phyloP scores from a whole-genome alignment of 2,888 invertebrate species.

The Lamproptera curius region DNA sequence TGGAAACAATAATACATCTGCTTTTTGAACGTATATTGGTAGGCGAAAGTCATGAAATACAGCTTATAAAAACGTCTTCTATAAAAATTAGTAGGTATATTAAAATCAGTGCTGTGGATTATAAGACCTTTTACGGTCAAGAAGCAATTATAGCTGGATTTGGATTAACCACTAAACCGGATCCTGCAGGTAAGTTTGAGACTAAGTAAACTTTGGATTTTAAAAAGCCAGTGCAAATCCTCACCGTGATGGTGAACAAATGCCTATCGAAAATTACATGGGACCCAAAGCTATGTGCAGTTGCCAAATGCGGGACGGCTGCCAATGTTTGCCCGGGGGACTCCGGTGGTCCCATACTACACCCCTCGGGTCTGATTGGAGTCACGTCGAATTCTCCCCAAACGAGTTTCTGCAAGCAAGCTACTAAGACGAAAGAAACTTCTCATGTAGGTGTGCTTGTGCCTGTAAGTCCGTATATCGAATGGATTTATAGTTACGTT shows the following conservation, averaged over 20 bases:
- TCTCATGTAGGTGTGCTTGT: neutral
- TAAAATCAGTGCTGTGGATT: neutral
- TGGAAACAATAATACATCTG: too few relatives aligned
- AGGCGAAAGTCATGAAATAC: neutral
- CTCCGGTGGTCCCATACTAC: conserved; percentile 12
- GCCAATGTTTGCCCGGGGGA: conserved; percentile 3
- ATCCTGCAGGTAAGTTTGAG: neutral
- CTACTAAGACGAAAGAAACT: neutral
- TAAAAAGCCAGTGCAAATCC: conserved; percentile 10
- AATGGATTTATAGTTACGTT: conserved; percentile 11
- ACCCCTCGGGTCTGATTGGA: conserved; percentile 8
- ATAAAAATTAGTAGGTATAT: neutral
- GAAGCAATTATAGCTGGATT: neutral
- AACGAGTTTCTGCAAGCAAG: neutral
- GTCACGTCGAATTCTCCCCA: neutral
- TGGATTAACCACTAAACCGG: neutral
- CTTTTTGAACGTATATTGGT: too few relatives aligned
- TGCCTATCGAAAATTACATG: neutral
- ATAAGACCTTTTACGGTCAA: neutral
- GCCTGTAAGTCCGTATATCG: conserved; percentile 3
- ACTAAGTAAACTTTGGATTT: neutral
- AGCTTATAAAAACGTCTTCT: neutral
- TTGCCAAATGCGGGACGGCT: conserved; percentile 1
- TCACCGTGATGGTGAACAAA: conserved; percentile 2
- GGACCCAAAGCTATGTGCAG: conserved; percentile 1